Base-by-base conservation (phyloP, 2,113 vertebrate species). In the Scartelaos histophorus region DNA sequence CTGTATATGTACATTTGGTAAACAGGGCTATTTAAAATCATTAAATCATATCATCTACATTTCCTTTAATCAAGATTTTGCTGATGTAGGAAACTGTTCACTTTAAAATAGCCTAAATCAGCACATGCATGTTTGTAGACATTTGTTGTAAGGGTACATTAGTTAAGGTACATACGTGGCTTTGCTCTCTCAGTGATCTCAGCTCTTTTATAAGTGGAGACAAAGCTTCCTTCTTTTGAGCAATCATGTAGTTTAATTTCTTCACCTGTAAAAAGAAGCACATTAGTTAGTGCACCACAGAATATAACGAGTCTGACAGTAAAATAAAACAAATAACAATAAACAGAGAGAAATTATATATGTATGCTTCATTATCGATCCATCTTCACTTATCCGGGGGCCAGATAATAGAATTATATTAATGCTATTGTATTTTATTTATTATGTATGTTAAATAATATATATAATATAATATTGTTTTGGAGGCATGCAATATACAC, bases 151-250 rank as follows among this genome's bases (percentile, higher is more conserved):
- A 16, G 56, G 17, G 16, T 56, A 9, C 51, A 68, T 13, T 19
- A 53, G 45, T 29, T 12, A 9, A 56, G 9, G 22, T 66, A 68
- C 94, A 90, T 84, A 98, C 98, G 89, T 96, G 95, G 85, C 94
- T 95, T 70, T 79, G 94, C 73, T 98, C 96, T 34, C 98, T 95
- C 87, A 99, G 74, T 2, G 94, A 94, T 46, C 97, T 93, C 61
- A 99, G 93, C 54, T 98, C 97, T 92, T 97, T 98, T 85, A 99
- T 96, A 53, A 98, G 90, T 2, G 98, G 97, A 69, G 96, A 96
- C 0, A 99, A 91, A 69, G 94, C 96, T 0, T 96, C 93, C 88
- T 97, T 99, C 92, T 98, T 98, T 77, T 97, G 94, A 71, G 91
- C 92, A 57, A 98, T 96, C 89, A 94, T 77, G 1, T 94, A 81